These are phyloP conservation scores for Micromys minutus DNA, from an alignment of 2,113 vertebrate species.

Conservation along the genomic window DNA sequence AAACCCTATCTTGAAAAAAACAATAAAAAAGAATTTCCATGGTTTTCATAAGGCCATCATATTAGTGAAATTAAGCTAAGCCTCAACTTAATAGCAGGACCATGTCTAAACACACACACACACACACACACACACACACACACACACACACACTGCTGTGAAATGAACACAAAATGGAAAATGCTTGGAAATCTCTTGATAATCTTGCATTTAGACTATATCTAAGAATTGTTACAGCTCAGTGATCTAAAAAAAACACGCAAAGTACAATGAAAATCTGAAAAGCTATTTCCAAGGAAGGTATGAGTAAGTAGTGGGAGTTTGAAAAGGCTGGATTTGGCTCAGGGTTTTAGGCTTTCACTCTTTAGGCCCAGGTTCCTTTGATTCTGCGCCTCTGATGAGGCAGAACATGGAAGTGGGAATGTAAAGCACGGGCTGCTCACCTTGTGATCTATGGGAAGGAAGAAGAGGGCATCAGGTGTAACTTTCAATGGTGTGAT, in stretches of 20 bases:
- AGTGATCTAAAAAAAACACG: background rate
- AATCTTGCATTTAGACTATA: background rate
- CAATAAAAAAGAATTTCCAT: background rate
- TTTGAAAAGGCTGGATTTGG: background rate
- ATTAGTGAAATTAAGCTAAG: background rate
- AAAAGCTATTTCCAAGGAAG: background rate
- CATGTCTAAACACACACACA: background rate
- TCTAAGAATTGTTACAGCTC: background rate
- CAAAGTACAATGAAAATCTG: background rate
- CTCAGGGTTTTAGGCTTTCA: background rate
- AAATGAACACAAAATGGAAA: constrained; percentile 5
- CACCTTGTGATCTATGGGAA: background rate
- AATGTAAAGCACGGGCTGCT: no score
- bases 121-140: no score
- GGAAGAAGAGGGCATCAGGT: background rate
- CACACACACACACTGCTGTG: background rate
- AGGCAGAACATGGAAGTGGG: background rate
- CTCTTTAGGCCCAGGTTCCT: background rate
- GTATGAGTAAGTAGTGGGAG: background rate
- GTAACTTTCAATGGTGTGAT: no score
- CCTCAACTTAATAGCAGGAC: background rate
- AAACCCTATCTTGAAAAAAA: background rate
- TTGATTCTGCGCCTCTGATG: background rate
- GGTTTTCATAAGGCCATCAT: background rate
- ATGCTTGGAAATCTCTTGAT: constrained; percentile 27